Evolutionary conservation across 2,888 invertebrate genomes (phyloP).

Genomic region (Oligia strigilis): DNA sequence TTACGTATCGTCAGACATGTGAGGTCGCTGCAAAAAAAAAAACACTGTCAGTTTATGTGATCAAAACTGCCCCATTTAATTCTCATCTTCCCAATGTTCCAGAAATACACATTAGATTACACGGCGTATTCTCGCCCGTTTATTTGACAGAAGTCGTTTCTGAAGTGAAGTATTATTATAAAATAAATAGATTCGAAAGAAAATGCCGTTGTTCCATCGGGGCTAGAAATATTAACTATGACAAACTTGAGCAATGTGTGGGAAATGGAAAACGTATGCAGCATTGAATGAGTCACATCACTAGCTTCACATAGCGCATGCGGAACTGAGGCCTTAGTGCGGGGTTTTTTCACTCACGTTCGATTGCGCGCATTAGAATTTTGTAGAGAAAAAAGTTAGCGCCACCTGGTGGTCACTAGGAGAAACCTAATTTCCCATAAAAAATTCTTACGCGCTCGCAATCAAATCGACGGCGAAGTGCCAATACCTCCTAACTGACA

Average conservation of each 20-base stretch:
- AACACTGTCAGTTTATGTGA: slow-evolving; percentile 68
- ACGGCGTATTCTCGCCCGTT: slow-evolving; percentile 49
- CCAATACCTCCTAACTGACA: no score
- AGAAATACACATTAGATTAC: slow-evolving; percentile 58
- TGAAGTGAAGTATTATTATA: slow-evolving; percentile 43
- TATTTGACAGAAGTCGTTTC: slow-evolving; percentile 48
- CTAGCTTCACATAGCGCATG: slow-evolving; percentile 10
- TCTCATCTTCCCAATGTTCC: slow-evolving; percentile 66
- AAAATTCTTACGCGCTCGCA: no score
- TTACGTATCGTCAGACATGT: slow-evolving; percentile 22
- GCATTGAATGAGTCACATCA: slow-evolving; percentile 15
- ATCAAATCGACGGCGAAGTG: no score
- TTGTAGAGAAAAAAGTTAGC: no score
- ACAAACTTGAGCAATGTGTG: slow-evolving; percentile 63
- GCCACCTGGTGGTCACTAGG: no score
- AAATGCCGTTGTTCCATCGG: slow-evolving; percentile 52
- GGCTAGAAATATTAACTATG: slow-evolving; percentile 62
- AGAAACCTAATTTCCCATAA: no score
- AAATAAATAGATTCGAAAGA: slow-evolving; percentile 47
- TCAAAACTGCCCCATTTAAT: slow-evolving; percentile 74
- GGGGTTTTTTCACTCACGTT: no score
- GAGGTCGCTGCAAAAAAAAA: slow-evolving; percentile 47
- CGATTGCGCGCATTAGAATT: no score
- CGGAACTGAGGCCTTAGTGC: no score
- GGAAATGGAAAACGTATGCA: slow-evolving; percentile 39